Percentiles rank a stretch among this genome's conserved stretches.
Conservation (phyloP, 2,888 invertebrate genomes). For the Perizoma flavofasciatum region DNA sequence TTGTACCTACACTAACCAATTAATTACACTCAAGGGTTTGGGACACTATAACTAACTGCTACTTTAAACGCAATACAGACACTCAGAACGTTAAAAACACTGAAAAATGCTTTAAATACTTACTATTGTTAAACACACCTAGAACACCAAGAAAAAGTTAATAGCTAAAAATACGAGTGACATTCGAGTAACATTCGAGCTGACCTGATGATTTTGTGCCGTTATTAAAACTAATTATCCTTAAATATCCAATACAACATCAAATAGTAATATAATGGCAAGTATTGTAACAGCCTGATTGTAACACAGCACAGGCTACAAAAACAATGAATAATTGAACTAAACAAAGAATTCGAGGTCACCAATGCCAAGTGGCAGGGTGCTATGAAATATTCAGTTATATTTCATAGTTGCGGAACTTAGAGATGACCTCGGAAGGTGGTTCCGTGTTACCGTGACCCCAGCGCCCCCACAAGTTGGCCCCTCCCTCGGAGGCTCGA, state of each 20-base stretch:
- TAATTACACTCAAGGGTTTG: conserved; percentile 52
- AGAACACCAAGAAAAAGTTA: conserved; percentile 29
- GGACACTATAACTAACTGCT: conserved; percentile 59
- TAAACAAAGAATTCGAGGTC: not conserved
- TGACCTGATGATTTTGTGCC: conserved; percentile 83
- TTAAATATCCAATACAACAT: conserved; percentile 51
- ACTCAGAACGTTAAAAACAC: conserved; percentile 65
- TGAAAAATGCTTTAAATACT: conserved; percentile 54
- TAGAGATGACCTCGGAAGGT: conserved; percentile 91
- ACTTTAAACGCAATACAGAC: conserved; percentile 61
- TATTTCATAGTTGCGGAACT: conserved; percentile 96
- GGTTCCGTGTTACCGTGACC: conserved; percentile 89
- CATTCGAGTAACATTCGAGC: conserved; percentile 79
- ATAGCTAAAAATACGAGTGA: conserved; percentile 57
- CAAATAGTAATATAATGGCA: conserved; percentile 53
- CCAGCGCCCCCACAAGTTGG: conserved; percentile 87
- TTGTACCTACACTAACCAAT: conserved; percentile 58
- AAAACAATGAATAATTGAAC: conserved; percentile 34
- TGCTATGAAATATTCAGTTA: conserved; percentile 74
- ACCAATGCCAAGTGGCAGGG: not conserved
- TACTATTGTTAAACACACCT: conserved; percentile 24
- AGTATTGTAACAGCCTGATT: conserved; percentile 53
- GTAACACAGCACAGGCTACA: conserved; percentile 59
- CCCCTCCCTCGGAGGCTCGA: conserved; percentile 94
- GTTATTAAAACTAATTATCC: conserved; percentile 55